These are phyloP conservation scores for cattle (Bos taurus) DNA, from an alignment of 2,113 vertebrate genomes.

Conservation along the genomic window DNA sequence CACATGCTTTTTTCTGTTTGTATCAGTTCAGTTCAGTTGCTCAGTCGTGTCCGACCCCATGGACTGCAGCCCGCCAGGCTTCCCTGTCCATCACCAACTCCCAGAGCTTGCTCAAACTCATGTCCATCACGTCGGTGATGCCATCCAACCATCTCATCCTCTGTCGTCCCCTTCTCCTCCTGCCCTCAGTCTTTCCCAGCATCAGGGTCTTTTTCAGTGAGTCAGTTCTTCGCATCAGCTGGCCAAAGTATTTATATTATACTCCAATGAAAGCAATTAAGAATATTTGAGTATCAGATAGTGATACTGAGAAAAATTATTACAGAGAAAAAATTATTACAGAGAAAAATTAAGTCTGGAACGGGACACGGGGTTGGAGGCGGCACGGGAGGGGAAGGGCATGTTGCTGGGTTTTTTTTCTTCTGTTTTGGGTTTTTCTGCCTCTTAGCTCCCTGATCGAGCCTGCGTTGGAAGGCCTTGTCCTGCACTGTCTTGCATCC, in stretches of 20 bases:
- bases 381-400: neutral
- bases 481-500: neutral
- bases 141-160: neutral
- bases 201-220: neutral
- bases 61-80: neutral
- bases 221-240: neutral
- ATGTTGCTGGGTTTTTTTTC: neutral
- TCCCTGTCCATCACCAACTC: neutral
- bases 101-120: neutral
- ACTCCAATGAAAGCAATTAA: neutral
- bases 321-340: neutral
- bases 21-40: neutral
- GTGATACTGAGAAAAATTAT: neutral
- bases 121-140: fast-evolving
- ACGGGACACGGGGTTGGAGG: neutral
- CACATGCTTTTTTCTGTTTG: neutral
- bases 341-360: neutral
- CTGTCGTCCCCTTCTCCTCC: neutral
- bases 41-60: neutral
- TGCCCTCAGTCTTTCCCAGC: neutral
- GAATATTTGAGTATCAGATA: neutral
- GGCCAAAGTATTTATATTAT: neutral
- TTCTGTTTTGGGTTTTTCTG: neutral
- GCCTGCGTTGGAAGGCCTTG: neutral
- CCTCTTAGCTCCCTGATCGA: neutral